A percentile compares a stretch with the other conserved stretches of the same genome.
These are phyloP conservation scores for Syritta pipiens DNA, from an alignment of 2,888 invertebrate species.

Conservation along the genomic window DNA sequence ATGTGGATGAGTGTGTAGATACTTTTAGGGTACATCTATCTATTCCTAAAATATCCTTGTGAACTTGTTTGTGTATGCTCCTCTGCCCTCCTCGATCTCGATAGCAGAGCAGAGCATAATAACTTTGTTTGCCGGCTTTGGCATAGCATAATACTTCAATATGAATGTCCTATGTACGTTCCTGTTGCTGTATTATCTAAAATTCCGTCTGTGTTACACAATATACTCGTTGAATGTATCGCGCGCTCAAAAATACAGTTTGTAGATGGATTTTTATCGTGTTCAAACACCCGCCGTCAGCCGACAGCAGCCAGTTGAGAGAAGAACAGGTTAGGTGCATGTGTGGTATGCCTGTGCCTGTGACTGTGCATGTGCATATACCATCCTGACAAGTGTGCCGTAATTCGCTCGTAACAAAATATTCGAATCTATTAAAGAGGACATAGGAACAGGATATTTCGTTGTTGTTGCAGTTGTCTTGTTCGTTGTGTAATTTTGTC, in stretches of 20 bases:
- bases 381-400: conserved; percentile 18
- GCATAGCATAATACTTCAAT: background rate
- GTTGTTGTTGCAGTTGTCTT: background rate
- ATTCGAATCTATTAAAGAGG: conserved; percentile 46
- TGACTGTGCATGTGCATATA: conserved; percentile 1
- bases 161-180: background rate
- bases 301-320: too few relatives aligned
- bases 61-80: background rate
- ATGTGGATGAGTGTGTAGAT: background rate
- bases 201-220: conserved; percentile 49
- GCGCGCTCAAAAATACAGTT: conserved; percentile 26
- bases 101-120: background rate
- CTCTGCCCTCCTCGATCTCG: too few relatives aligned
- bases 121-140: conserved; percentile 29
- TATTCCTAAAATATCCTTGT: conserved; percentile 20
- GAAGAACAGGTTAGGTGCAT: too few relatives aligned
- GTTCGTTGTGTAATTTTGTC: conserved; percentile 6
- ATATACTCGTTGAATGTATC: conserved; percentile 29
- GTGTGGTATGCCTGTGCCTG: background rate
- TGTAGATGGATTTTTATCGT: conserved; percentile 23
- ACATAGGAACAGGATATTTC: conserved; percentile 8
- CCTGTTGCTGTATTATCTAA: conserved; percentile 43
- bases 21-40: background rate
- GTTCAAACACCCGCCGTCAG: background rate
- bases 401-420: conserved; percentile 64